Conservation (phyloP, 2,888 invertebrate genomes). For the Trissolcus brochymenae region DNA sequence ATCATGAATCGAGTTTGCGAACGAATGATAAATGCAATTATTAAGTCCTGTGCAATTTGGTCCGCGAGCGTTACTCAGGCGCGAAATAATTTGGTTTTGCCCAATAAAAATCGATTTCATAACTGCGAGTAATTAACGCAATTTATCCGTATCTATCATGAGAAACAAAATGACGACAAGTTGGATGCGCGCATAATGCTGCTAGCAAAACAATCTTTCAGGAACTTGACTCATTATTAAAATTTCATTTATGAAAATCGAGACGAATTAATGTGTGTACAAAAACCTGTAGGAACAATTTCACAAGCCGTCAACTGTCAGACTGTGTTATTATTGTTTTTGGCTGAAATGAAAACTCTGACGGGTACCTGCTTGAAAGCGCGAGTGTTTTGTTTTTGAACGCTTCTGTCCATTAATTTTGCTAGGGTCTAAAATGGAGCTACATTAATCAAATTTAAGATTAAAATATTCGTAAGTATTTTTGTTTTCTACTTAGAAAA, state of each 20-base stretch:
- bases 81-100: constrained; percentile 28
- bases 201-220: constrained; percentile 8
- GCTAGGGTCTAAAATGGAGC: neutral
- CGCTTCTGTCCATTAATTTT: constrained; percentile 17
- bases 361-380: constrained; percentile 6
- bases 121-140: constrained; percentile 31
- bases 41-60: constrained; percentile 36
- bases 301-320: constrained; percentile 29
- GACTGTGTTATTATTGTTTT: neutral
- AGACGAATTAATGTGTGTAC: constrained; percentile 18
- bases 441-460: constrained; percentile 7
- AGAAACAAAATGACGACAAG: neutral
- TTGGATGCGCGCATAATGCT: neutral
- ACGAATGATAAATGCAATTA: constrained; percentile 53
- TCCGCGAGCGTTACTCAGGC: constrained; percentile 28
- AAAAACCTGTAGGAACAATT: constrained; percentile 21
- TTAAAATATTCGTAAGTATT: neutral
- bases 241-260: constrained; percentile 24
- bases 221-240: constrained; percentile 19
- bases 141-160: neutral
- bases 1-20: constrained; percentile 48
- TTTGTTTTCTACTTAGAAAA: neutral
- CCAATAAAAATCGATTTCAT: constrained; percentile 50
- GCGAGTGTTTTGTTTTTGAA: constrained; percentile 13
- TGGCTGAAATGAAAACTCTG: constrained; percentile 18